Percentiles rank a stretch among this genome's conserved stretches.
Conservation (phyloP, 2,797 vertebrate genomes). For the Liparis tanakae region DNA sequence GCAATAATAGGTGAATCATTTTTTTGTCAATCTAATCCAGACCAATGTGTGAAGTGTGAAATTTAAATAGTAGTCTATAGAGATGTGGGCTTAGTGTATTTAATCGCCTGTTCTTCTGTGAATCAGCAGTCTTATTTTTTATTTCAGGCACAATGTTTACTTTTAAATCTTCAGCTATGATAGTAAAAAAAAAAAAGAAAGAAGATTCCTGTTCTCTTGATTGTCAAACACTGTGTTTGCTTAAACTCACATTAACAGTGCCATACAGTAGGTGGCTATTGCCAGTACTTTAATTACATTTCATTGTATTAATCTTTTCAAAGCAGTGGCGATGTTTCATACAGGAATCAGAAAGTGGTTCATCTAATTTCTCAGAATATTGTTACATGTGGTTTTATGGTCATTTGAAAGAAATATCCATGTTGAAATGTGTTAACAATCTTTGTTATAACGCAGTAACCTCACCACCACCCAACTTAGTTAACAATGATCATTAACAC, state of each 20-base stretch:
- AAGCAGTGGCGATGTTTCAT: slow-evolving; percentile 50
- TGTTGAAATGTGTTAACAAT: slow-evolving; percentile 39
- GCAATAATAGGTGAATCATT: slow-evolving; percentile 80
- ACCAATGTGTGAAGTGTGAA: slow-evolving; percentile 71
- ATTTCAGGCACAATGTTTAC: slow-evolving; percentile 71
- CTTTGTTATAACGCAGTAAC: slow-evolving; percentile 49
- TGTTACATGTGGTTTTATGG: slow-evolving; percentile 58
- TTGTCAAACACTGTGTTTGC: slow-evolving; percentile 59
- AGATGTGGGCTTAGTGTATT: slow-evolving; percentile 65
- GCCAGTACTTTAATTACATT: slow-evolving; percentile 44
- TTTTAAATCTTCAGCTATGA: slow-evolving; percentile 60
- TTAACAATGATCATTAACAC: slow-evolving; percentile 32
- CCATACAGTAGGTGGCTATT: slow-evolving; percentile 67
- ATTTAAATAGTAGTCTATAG: slow-evolving; percentile 57
- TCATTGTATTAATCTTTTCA: slow-evolving; percentile 51
- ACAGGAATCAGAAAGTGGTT: slow-evolving; percentile 38
- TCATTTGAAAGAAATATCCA: slow-evolving; percentile 36
- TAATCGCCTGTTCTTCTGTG: slow-evolving; percentile 59
- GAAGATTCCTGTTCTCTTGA: slow-evolving; percentile 51
- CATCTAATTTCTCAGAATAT: slow-evolving; percentile 44
- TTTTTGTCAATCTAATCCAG: slow-evolving; percentile 65
- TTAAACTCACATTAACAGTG: slow-evolving; percentile 67
- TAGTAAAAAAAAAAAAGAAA: slow-evolving; percentile 33
- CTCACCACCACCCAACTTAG: slow-evolving; percentile 34
- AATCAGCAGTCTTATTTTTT: slow-evolving; percentile 66